Evolutionary conservation across 2,113 vertebrate genomes (phyloP).

Genomic region (Plestiodon gilberti): DNA sequence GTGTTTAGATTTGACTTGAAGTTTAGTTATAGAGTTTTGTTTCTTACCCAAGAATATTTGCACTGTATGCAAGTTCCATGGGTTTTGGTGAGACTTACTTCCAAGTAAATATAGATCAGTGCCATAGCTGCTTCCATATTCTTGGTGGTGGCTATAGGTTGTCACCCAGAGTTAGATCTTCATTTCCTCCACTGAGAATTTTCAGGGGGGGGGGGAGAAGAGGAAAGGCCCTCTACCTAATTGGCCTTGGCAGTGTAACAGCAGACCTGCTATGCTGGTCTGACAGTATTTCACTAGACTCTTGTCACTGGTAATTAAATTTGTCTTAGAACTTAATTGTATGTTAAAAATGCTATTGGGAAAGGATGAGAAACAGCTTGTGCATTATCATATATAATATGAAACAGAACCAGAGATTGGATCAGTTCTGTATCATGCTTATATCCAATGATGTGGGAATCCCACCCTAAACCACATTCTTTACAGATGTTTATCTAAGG

Average conservation of each 20-base stretch:
- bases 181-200: slow-evolving; percentile 48
- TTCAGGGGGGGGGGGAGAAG: neutral
- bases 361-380: neutral
- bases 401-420: neutral
- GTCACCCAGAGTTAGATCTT: slow-evolving; percentile 40
- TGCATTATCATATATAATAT: neutral
- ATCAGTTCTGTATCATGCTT: neutral
- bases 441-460: neutral
- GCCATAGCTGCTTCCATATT: slow-evolving; percentile 4
- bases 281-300: slow-evolving; percentile 40
- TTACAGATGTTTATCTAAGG: neutral
- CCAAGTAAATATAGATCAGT: slow-evolving; percentile 22
- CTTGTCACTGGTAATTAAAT: slow-evolving; percentile 39
- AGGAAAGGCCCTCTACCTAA: slow-evolving; percentile 15
- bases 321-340: slow-evolving; percentile 37
- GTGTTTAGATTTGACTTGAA: neutral
- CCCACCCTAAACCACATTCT: neutral
- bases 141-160: slow-evolving; percentile 20
- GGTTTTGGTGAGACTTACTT: neutral
- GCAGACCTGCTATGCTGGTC: slow-evolving; percentile 20
- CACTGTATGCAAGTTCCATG: neutral
- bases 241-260: slow-evolving; percentile 46
- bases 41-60: neutral
- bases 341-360: slow-evolving; percentile 11
- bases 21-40: neutral